These are phyloP conservation scores for Serranus cabrilla DNA, from an alignment of 2,797 vertebrate species.

Conservation along the genomic window DNA sequence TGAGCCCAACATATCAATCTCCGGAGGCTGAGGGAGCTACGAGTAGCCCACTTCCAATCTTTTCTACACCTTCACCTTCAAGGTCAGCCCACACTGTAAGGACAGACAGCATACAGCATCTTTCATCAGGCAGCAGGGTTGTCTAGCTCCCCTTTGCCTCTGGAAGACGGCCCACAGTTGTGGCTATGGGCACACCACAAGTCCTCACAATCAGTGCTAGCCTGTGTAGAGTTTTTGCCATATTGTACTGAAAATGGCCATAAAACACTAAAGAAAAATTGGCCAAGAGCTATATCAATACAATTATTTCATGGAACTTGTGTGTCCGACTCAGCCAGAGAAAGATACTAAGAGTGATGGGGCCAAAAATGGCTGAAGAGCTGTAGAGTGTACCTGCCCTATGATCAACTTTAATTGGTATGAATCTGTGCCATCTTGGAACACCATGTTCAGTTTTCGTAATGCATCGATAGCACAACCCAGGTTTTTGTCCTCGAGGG, in stretches of 20 bases:
- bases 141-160: not conserved
- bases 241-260: not conserved
- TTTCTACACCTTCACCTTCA: not conserved
- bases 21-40: not conserved
- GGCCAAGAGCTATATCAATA: not conserved
- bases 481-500: constrained; percentile 28
- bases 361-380: not conserved
- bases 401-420: constrained; percentile 30
- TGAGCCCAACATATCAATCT: constrained; percentile 16
- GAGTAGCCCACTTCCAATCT: constrained; percentile 1
- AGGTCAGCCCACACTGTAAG: constrained; percentile 1
- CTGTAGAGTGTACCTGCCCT: not conserved
- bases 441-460: constrained; percentile 14
- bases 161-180: not conserved
- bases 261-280: not conserved
- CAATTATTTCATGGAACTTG: not conserved
- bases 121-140: constrained; percentile 10
- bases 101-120: constrained; percentile 16
- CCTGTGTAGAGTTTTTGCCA: not conserved
- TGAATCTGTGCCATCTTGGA: constrained; percentile 34
- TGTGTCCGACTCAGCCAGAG: not conserved
- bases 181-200: not conserved
- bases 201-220: constrained; percentile 3
- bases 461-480: constrained; percentile 20
- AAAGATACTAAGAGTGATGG: not conserved